Evolutionary conservation across 1,140 invertebrate genomes (phyloP).

Genomic region (Idris sp.): DNA sequence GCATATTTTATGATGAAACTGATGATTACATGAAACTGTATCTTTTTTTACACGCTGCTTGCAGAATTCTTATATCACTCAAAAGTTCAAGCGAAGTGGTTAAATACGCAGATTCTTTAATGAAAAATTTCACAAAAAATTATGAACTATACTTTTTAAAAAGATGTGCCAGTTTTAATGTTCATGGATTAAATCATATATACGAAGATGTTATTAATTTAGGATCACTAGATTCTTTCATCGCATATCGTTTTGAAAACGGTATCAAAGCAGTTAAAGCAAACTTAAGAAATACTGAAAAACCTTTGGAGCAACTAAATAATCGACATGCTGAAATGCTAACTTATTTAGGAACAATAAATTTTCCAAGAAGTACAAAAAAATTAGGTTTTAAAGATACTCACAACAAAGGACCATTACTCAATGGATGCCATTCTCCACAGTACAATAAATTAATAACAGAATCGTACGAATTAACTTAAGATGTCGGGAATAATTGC

Average conservation of each 20-base stretch:
- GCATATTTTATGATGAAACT: too few species aligned
- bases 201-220: conserved; percentile 3
- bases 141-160: conserved; percentile 1
- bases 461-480: too few species aligned
- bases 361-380: too few species aligned
- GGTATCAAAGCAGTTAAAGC: conserved; percentile 1
- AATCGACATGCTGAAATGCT: conserved; percentile 3
- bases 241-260: too few species aligned
- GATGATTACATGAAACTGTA: too few species aligned
- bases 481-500: too few species aligned
- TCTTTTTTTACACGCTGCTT: conserved; percentile 13
- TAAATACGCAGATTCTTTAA: conserved; percentile 7
- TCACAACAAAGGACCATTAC: too few species aligned
- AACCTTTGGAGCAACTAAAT: conserved; percentile 15
- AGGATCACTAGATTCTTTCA: conserved; percentile 11
- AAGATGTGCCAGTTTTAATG: conserved; percentile 7
- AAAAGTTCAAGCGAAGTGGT: conserved; percentile 19
- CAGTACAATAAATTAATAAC: too few species aligned
- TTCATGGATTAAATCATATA: conserved; percentile 7
- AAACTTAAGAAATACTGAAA: conserved; percentile 13
- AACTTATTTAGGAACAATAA: conserved; percentile 6
- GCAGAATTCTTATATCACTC: conserved; percentile 5
- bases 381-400: too few species aligned
- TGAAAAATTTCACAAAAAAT: conserved; percentile 1
- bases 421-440: too few species aligned